Percentiles rank a stretch among this genome's conserved stretches.
Conservation (phyloP, 1,140 invertebrate species). For the Tribolium madens region DNA sequence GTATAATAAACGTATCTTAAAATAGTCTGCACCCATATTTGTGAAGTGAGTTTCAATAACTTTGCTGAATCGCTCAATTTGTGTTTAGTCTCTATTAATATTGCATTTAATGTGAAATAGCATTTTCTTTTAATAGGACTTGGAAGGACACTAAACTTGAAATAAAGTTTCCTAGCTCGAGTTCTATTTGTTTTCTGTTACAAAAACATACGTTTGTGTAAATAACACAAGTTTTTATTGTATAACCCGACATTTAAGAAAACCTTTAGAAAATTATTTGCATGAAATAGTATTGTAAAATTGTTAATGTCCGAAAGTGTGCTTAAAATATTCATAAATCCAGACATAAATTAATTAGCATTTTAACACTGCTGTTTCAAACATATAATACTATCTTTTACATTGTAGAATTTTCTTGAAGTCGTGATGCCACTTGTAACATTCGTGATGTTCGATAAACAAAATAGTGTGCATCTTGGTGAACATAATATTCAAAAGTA, state of each 20-base stretch:
- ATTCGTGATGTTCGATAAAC: background rate
- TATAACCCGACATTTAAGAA: background rate
- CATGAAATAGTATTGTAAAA: background rate
- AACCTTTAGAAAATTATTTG: background rate
- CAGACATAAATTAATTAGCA: background rate
- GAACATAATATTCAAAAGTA: background rate
- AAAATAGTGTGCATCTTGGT: background rate
- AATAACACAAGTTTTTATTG: background rate
- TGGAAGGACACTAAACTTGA: background rate
- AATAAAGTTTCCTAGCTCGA: background rate
- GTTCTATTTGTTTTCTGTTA: background rate
- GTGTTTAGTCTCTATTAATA: background rate
- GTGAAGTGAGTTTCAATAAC: background rate
- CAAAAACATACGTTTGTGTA: background rate
- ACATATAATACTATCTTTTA: background rate
- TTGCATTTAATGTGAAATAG: constrained; percentile 16
- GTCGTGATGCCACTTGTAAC: background rate
- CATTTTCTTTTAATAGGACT: constrained; percentile 21
- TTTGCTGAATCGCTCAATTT: background rate
- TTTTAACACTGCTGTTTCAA: background rate
- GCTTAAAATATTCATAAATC: background rate
- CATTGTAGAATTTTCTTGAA: background rate
- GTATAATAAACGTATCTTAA: too few species aligned
- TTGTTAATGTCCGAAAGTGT: background rate
- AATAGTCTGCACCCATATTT: background rate